Base-by-base conservation (phyloP, 1,140 invertebrate genomes). In the Brachionus rotundiformis region DNA sequence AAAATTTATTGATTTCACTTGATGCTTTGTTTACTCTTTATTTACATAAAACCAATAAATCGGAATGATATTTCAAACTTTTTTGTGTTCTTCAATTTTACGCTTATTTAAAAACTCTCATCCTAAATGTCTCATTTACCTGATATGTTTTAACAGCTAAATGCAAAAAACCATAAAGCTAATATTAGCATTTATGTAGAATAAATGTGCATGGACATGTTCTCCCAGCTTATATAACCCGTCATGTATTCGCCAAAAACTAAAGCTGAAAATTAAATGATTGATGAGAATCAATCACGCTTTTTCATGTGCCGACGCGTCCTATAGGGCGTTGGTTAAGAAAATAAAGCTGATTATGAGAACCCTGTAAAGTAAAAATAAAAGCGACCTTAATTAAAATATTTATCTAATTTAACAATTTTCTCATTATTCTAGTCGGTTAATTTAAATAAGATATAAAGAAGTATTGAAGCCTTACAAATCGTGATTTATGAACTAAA, bases 11-110 rank as follows among this genome's bases (percentile, higher is more conserved):
- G 47, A 54, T 54, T 54, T 54, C 47, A 54, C 47, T 54, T 16
- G 47, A 54, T 54, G 47, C 36, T 39, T 54, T 54, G 47, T 54
- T 54, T 54, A 19, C 19, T 54, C 47, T 54, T 8, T 19, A 54
- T 54, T 54, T 54, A 54, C 47, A 54, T 54, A 54, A 54, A 54
- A 54, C 47, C 47, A 54, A 54, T 54, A 54, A 54, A 54, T 54
- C 47, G 47, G 47, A 54, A 54, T 54, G 47, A 54, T 54, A 54
- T 54, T 54, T 54, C 47, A 54, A 54, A 54, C 47, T 54, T 54
- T 54, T 54, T 54, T 54, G 47, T 54, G 47, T 54, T 54, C 23
- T 54, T 19, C 8, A 54, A 54, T 54, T 54, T 54, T 54, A 54
- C 47, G 47, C 47, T 54, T 25, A 19, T 54, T 49, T 19, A 7